Evolutionary conservation across 2,113 vertebrate genomes (phyloP), one percentile per base, ranked within the genome.

Genomic region (Maccullochella peelii): DNA sequence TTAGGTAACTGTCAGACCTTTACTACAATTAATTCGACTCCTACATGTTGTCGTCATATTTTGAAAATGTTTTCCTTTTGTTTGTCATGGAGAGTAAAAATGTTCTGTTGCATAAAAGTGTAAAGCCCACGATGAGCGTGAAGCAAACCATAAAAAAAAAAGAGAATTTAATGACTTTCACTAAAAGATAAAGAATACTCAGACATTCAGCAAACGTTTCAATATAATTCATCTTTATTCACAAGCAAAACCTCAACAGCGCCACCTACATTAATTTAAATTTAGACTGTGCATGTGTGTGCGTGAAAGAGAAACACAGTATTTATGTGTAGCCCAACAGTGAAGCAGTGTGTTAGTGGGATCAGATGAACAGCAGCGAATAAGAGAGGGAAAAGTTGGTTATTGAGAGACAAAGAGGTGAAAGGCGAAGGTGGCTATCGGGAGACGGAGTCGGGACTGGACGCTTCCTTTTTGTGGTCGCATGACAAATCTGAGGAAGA

Each of bases 401-500:
- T 77, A 88, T 27, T 20, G 65, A 58, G n/a, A 77, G 86, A 74
- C 40, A 36, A 36, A 72, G 79, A 70, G 70, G 63, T 47, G 69
- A 49, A 36, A 33, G 33, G 73, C 10, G 38, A 47, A 80, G 59
- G 81, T 54, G 52, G 88, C 83, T 94, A 94, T 83, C 93, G 93
- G 76, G 93, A 94, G 54, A 94, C 77, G 49, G 92, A 91, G 87
- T 91, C 93, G 0, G 93, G 93, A 83, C 92, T 93, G 79, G 92
- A 52, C 4, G 57, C 87, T 27, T 92, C 91, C 85, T 91, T 80
- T 88, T 86, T 92, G 72, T 68, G 82, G 79, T 88, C 86, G 27
- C 86, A 50, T 88, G 92, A 85, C 86, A 93, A 49, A 76, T 92
- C 93, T 94, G 85, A 73, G 76, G 62, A 77, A 50, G 16, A 20